Percentiles rank a stretch among this genome's conserved stretches.
phyloP scores from a whole-genome alignment of 2,797 vertebrate species.

The Helicolenus hilgendorfi region DNA sequence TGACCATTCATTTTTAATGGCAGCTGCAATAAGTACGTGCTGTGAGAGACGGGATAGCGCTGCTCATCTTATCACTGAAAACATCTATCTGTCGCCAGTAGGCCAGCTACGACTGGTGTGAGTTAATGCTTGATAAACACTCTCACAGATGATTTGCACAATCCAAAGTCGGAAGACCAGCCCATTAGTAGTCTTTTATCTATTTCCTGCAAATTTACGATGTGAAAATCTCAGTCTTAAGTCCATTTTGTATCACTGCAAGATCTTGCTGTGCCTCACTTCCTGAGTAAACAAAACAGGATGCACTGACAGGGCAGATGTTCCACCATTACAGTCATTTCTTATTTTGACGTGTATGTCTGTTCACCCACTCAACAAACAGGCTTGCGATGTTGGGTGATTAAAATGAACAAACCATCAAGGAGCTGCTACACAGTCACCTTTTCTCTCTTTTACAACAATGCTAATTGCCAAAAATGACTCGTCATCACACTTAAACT shows the following conservation, averaged over 20 bases:
- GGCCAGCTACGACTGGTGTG: background rate
- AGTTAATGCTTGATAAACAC: background rate
- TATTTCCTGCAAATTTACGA: background rate
- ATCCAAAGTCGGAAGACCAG: background rate
- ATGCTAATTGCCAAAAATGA: background rate
- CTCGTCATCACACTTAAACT: background rate
- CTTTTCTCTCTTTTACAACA: background rate
- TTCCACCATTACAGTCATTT: background rate
- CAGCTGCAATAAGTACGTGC: slow-evolving; percentile 31
- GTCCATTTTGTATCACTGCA: background rate
- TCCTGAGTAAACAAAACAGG: background rate
- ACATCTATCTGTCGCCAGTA: background rate
- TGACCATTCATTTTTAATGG: slow-evolving; percentile 76
- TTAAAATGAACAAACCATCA: background rate
- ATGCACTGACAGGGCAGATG: background rate
- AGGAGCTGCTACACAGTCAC: background rate
- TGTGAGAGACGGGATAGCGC: slow-evolving; percentile 26
- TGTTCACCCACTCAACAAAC: background rate
- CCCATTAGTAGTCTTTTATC: background rate
- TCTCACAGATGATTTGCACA: background rate
- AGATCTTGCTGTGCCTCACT: background rate
- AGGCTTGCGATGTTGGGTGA: background rate
- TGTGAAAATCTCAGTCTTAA: background rate
- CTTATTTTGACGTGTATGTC: background rate
- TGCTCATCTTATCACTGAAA: slow-evolving; percentile 16